Conservation (phyloP, 2,113 vertebrate genomes). For the Nanger granti region DNA sequence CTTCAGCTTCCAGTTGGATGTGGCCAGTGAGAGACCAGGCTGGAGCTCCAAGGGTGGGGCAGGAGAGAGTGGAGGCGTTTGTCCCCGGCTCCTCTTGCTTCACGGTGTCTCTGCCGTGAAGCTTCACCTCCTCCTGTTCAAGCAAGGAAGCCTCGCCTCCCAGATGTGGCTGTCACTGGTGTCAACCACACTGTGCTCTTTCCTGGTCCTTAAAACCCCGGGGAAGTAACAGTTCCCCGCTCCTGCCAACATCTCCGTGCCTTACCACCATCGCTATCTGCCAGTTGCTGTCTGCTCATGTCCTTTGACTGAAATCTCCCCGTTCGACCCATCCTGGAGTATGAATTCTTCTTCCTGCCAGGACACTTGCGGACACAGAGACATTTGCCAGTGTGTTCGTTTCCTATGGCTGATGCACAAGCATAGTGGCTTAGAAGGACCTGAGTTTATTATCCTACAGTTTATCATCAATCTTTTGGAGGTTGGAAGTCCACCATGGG, state of each 20-base stretch:
- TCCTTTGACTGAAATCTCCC: not conserved
- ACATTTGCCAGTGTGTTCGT: not conserved
- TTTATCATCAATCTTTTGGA: not conserved
- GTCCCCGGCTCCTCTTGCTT: not conserved
- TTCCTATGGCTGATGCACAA: not conserved
- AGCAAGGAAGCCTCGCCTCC: not conserved
- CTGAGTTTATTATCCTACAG: not conserved
- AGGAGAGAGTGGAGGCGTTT: not conserved
- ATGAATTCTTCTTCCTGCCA: not conserved
- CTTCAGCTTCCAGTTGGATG: not conserved
- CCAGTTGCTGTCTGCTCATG: not conserved
- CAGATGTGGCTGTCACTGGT: not conserved
- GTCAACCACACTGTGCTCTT: not conserved
- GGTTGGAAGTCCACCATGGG: not conserved
- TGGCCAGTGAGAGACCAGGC: not conserved
- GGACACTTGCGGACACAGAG: not conserved
- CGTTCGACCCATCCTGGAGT: not conserved
- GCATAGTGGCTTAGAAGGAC: not conserved
- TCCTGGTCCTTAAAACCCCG: not conserved
- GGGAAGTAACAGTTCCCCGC: not conserved
- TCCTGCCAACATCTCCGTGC: fast-evolving
- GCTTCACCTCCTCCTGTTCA: not conserved
- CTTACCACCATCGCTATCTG: not conserved
- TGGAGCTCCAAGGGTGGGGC: not conserved
- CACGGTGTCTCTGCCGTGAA: not conserved